These are phyloP conservation scores for Drosophila greeni DNA, from an alignment of 2,888 invertebrate genomes.

Conservation along the genomic window DNA sequence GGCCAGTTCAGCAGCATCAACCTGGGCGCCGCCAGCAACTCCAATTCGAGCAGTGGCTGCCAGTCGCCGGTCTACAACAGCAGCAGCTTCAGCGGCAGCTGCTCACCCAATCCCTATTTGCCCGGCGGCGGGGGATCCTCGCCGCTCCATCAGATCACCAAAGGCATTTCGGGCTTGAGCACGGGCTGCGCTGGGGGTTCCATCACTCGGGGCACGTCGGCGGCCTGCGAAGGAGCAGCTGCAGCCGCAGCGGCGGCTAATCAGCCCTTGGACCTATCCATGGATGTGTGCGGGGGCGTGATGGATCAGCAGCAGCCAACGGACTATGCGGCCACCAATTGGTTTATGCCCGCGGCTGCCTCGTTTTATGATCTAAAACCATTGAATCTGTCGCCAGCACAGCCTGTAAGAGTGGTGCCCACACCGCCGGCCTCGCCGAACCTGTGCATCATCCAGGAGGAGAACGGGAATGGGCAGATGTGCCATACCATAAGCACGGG, in stretches of 20 bases:
- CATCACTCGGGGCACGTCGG: slow-evolving; percentile 86
- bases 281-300: slow-evolving; percentile 74
- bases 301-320: slow-evolving; percentile 34
- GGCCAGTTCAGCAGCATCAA: slow-evolving; percentile 75
- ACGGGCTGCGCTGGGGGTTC: slow-evolving; percentile 83
- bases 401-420: slow-evolving; percentile 77
- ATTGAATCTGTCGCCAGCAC: slow-evolving; percentile 78
- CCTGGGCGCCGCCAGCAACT: slow-evolving; percentile 58
- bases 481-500: slow-evolving; percentile 76
- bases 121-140: slow-evolving; percentile 78
- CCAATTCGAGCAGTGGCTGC: slow-evolving; percentile 75
- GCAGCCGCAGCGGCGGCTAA: slow-evolving; percentile 63
- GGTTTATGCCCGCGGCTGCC: slow-evolving; percentile 74
- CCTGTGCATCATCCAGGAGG: slow-evolving; percentile 89
- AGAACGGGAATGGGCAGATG: slow-evolving; percentile 81
- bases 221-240: slow-evolving; percentile 73
- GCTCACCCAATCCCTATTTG: slow-evolving; percentile 77
- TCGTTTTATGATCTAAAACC: slow-evolving; percentile 78
- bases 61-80: slow-evolving; percentile 81
- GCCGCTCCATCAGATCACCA: slow-evolving; percentile 84
- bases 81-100: slow-evolving; percentile 75
- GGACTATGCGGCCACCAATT: slow-evolving; percentile 61
- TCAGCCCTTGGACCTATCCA: slow-evolving; percentile 78
- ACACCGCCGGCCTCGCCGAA: slow-evolving; percentile 79
- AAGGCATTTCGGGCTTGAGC: slow-evolving; percentile 86